A percentile compares a stretch with the other conserved stretches of the same genome.
Conservation (phyloP, 2,113 vertebrate species). For the Ictalurus punctatus region DNA sequence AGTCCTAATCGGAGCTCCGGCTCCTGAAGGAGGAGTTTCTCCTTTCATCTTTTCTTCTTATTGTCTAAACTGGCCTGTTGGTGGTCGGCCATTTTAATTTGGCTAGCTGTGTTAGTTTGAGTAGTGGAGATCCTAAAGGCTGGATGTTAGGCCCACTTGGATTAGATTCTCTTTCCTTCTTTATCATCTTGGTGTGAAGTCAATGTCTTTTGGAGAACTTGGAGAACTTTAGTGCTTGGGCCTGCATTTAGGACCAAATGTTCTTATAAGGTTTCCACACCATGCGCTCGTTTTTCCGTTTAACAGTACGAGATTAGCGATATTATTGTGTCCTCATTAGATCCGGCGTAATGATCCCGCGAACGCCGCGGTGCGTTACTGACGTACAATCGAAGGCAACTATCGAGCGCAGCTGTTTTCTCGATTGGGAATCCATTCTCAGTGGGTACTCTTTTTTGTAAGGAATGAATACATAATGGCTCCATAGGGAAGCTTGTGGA, state of each 20-base stretch:
- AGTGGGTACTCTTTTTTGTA: background rate
- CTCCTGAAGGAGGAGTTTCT: background rate
- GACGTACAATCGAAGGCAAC: background rate
- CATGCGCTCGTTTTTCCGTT: background rate
- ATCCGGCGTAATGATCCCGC: background rate
- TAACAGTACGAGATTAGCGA: background rate
- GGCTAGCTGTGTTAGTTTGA: background rate
- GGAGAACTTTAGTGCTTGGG: background rate
- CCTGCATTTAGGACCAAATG: background rate
- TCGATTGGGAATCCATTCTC: background rate
- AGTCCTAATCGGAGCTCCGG: background rate
- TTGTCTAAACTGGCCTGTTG: background rate
- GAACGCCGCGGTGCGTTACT: background rate
- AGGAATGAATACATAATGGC: background rate
- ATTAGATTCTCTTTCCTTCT: slow-evolving; percentile 37
- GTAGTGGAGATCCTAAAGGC: slow-evolving; percentile 58
- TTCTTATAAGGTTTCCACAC: background rate
- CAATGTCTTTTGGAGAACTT: background rate
- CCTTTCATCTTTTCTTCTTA: slow-evolving; percentile 37
- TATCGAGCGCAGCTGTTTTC: slow-evolving; percentile 3
- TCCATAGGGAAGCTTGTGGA: background rate
- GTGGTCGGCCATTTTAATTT: background rate
- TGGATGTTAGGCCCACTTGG: slow-evolving; percentile 52
- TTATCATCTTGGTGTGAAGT: background rate
- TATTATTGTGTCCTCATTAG: background rate